Conservation (phyloP, 1,140 invertebrate genomes). For the Eumaeus atala region DNA sequence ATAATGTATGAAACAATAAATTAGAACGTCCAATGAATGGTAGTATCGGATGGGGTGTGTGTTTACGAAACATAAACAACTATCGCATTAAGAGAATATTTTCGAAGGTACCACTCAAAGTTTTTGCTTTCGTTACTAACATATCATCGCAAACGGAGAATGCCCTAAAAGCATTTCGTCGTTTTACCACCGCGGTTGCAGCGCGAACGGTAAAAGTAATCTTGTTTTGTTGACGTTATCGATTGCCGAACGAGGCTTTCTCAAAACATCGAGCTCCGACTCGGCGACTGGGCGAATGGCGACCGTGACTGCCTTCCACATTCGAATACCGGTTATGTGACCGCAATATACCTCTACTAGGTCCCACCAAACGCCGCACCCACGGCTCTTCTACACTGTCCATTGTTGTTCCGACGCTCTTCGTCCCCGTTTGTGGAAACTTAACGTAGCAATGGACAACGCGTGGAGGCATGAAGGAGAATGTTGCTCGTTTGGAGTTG, state of each 20-base stretch:
- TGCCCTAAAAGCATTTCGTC: slow-evolving; percentile 35
- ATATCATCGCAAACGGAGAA: slow-evolving; percentile 9
- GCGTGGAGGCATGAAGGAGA: neutral
- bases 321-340: slow-evolving; percentile 71
- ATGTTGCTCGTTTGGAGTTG: slow-evolving; percentile 12
- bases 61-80: slow-evolving; percentile 1
- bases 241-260: slow-evolving; percentile 65
- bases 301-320: slow-evolving; percentile 37
- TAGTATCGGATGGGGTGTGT: neutral
- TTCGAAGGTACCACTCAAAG: neutral
- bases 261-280: slow-evolving; percentile 54
- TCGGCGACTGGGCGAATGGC: slow-evolving; percentile 51
- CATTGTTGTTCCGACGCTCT: neutral
- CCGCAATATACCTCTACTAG: slow-evolving; percentile 58
- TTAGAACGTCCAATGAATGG: too few species aligned
- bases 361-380: slow-evolving; percentile 25
- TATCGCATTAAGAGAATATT: slow-evolving; percentile 3
- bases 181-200: slow-evolving; percentile 28
- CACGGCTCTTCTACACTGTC: slow-evolving; percentile 7
- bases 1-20: too few species aligned
- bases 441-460: slow-evolving; percentile 25
- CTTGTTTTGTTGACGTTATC: slow-evolving; percentile 60
- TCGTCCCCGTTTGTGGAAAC: too few species aligned
- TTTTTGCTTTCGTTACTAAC: neutral
- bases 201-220: slow-evolving; percentile 47